A percentile compares a stretch with the other conserved stretches of the same genome.
These are phyloP conservation scores for Myioborus miniatus DNA, from an alignment of 2,797 vertebrate species.

Conservation along the genomic window DNA sequence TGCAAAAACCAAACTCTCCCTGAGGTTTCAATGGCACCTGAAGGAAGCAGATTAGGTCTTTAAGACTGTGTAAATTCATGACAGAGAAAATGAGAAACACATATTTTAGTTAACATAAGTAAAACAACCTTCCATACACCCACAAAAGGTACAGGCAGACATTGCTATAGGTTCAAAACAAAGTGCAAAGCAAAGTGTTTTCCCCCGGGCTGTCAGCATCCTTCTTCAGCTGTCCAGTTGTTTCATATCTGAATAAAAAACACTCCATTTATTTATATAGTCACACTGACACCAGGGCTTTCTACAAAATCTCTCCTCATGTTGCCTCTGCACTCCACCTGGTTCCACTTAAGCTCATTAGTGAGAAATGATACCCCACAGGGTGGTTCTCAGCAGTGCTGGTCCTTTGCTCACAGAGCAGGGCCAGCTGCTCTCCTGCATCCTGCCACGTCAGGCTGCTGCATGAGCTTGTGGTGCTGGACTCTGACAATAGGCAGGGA, in stretches of 20 bases:
- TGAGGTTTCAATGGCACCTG: not conserved
- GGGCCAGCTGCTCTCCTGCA: not conserved
- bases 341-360: not conserved
- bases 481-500: not conserved
- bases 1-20: not conserved
- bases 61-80: not conserved
- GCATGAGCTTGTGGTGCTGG: not conserved
- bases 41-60: not conserved
- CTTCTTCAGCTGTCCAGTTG: not conserved
- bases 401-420: not conserved
- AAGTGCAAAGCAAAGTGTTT: not conserved
- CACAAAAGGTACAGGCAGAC: not conserved
- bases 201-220: not conserved
- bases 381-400: not conserved
- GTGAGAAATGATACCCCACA: not conserved
- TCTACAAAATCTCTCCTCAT: not conserved
- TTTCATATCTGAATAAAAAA: not conserved
- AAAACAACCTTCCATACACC: not conserved
- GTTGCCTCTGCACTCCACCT: not conserved
- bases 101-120: not conserved
- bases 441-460: accelerated
- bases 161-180: not conserved
- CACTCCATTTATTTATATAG: not conserved
- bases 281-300: not conserved
- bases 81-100: not conserved